Base-by-base conservation (phyloP, 2,888 invertebrate species). In the Sialis fuliginosa region DNA sequence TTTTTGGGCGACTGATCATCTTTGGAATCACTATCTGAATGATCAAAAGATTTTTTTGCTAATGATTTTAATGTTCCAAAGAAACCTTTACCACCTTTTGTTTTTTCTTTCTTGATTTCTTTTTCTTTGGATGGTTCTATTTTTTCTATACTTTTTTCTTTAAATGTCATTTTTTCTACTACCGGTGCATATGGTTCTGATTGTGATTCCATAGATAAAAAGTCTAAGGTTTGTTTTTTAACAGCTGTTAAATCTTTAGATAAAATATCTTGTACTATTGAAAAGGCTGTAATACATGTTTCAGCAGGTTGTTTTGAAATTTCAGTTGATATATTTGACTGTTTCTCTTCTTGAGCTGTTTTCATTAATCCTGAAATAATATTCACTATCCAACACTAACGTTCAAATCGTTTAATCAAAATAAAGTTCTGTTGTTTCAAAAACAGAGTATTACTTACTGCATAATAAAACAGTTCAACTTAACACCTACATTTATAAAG, bases 291-390 rank as follows among this genome's bases (percentile, higher is more conserved):
- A 22, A 22, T 22, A 22, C 22, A 22, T 22, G 22, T 22, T 22
- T 22, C 22, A 22, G 22, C 22, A 4, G 22, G 22, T 22, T 22
- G 22, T 22, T 22, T 22, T 22, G 22, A 22, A 22, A 22, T 22
- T 22, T 22, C 22, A 22, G 22, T 22, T 22, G 22, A 22, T 22
- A 22, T 22, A 22, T 22, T 22, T 22, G 22, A 22, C 22, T 22
- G 22, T 22, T 22, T 22, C 22, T 22, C 22, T 22, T 22, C 22
- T 22, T 22, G 22, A 2, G 22, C 22, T 2, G 22, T 22, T 22
- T 22, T 63, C 60, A 62, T 56, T 56, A 56, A 58, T 64, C 65
- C 66, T 66, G 66, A 54, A 66, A 66, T 60, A 61, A 65, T 64
- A 65, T 65, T 64, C 65, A 61, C 42, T 22, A 22, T 22, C 22